phyloP scores from a whole-genome alignment of 1,140 invertebrate genomes.

The Sweltsa coloradensis region DNA sequence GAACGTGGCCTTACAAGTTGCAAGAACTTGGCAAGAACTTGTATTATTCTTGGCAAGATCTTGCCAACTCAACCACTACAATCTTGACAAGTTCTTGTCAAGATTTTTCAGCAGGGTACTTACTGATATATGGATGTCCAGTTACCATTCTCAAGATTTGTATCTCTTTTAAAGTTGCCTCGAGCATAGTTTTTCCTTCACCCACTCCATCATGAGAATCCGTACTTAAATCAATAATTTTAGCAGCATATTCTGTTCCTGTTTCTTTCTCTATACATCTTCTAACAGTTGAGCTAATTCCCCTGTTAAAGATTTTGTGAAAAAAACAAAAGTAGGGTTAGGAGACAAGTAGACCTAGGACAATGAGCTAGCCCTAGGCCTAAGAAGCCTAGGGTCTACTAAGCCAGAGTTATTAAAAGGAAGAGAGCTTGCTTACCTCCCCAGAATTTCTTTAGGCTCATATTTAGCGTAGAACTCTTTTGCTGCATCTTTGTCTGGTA shows the following conservation, averaged over 20 bases:
- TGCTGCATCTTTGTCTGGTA: conserved; percentile 79
- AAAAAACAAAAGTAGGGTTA: too few species aligned
- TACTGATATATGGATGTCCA: conserved; percentile 95
- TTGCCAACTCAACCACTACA: too few species aligned
- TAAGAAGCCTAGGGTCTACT: too few species aligned
- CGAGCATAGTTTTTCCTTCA: conserved; percentile 62
- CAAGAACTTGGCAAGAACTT: too few species aligned
- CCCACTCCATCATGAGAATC: conserved; percentile 59
- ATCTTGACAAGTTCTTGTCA: too few species aligned
- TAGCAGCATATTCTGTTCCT: conserved; percentile 89
- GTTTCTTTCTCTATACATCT: conserved; percentile 97
- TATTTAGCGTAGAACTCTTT: conserved; percentile 97
- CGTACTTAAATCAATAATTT: conserved; percentile 97
- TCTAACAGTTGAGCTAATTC: conserved; percentile 92
- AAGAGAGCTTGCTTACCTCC: conserved; percentile 60
- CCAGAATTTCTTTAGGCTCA: conserved; percentile 94
- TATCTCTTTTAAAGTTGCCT: conserved; percentile 89
- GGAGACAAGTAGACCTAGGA: too few species aligned
- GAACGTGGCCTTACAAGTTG: too few species aligned
- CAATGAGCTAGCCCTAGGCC: too few species aligned
- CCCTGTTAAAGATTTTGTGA: conserved; percentile 69
- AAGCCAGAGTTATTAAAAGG: too few species aligned
- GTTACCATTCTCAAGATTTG: conserved; percentile 81
- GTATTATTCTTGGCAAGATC: too few species aligned
- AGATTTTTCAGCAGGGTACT: too few species aligned